phyloP scores from a whole-genome alignment of 2,888 invertebrate genomes.

The Ceraclea dissimilis region DNA sequence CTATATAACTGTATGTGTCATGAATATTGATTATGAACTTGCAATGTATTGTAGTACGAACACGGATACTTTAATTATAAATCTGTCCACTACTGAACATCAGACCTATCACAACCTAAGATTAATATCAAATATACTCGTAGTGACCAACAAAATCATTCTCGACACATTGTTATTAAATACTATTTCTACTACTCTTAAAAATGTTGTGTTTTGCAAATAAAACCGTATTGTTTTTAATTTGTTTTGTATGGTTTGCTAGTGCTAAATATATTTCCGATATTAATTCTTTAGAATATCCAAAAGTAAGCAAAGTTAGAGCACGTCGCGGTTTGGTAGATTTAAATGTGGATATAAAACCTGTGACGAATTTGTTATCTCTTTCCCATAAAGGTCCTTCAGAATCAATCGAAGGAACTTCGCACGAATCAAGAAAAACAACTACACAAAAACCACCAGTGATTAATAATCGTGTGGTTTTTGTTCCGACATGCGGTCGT shows the following conservation, averaged over 20 bases:
- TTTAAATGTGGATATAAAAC: slow-evolving; percentile 11
- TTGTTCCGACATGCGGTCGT: slow-evolving; percentile 31
- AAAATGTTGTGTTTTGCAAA: too few species aligned
- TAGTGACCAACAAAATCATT: too few species aligned
- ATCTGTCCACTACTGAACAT: too few species aligned
- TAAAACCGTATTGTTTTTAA: too few species aligned
- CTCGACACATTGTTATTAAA: too few species aligned
- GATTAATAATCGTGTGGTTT: not conserved
- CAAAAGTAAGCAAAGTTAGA: not conserved
- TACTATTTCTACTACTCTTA: too few species aligned
- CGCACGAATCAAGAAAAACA: not conserved
- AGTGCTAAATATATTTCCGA: not conserved
- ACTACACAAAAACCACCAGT: not conserved
- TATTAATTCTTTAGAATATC: not conserved
- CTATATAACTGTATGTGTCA: too few species aligned
- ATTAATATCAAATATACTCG: too few species aligned
- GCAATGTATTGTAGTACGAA: too few species aligned
- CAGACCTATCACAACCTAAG: too few species aligned
- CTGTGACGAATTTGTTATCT: slow-evolving; percentile 1
- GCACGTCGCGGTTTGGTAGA: slow-evolving; percentile 11
- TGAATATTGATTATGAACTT: too few species aligned
- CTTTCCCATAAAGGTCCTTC: not conserved
- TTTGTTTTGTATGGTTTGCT: not conserved
- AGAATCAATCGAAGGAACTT: not conserved
- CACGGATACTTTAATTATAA: too few species aligned